Evolutionary conservation across 1,140 invertebrate genomes (phyloP), one percentile per base, ranked within the genome.

Genomic region (Formica selysi): DNA sequence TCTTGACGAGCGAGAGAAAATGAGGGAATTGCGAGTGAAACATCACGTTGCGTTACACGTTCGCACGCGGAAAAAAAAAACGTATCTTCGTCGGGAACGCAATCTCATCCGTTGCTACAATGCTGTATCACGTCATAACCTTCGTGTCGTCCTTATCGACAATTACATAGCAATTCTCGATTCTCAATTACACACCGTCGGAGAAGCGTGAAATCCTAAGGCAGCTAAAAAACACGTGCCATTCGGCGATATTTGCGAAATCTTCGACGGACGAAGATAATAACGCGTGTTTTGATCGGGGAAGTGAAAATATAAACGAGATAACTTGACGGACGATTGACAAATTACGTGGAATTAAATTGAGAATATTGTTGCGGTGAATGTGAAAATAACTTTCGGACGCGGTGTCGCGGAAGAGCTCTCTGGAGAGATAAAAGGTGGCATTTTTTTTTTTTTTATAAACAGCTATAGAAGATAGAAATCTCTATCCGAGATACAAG

Each of bases 81-180:
- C 16, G 13, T 10, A 2, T 71, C 44, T 41, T 57, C 48, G 6
- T 41, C 51, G 67, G 44, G 32, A 61, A 73, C 13, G 79, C 79
- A 71, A 57, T 7, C 22, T 80, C 78, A 71, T 70, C 22, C 19
- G 4, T 22, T 59, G 32, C 10, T 29, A 16, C 10, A 32, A 19
- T n/a, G 36, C 26, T 41, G 7, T 19, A 70, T 80, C 78, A 70
- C 78, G 48, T 16, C 16, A 4, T 51, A 65, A 78, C 76, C 61
- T 78, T 78, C 62, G 44, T 67, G 61, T 79, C 44, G 29, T 54
- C 13, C 29, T 79, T 78, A 78, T 78, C 76, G 26, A 36, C 11
- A 32, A 81, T 80, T 80, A 62, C 54, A 57, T 71, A 29, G 26
- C 36, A 26, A 38, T 10, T 16, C 26, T 22, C 16, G 36, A 4